phyloP scores from a whole-genome alignment of 2,797 vertebrate species.

The Pseudochirops corinnae region DNA sequence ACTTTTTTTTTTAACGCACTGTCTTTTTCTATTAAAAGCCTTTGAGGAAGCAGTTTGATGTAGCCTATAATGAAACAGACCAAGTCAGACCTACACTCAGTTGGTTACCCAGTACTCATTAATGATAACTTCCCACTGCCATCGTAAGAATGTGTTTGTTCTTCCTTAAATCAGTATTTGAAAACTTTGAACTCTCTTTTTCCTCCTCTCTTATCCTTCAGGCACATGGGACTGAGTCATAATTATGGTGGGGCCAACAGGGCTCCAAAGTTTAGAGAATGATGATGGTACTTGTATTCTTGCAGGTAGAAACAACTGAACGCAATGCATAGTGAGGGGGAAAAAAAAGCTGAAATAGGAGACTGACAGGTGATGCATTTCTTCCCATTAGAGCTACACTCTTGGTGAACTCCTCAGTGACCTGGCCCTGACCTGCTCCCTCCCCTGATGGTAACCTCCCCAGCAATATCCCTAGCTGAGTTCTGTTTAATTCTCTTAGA shows the following conservation, averaged over 20 bases:
- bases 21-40: not conserved
- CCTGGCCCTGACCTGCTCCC: not conserved
- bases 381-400: not conserved
- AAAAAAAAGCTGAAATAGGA: not conserved
- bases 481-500: not conserved
- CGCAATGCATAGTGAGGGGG: not conserved
- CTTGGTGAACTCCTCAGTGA: not conserved
- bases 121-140: not conserved
- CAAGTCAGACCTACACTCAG: not conserved
- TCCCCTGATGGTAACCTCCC: not conserved
- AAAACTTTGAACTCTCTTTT: not conserved
- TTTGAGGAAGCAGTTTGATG: not conserved
- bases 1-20: too few relatives aligned
- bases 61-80: conserved; percentile 7
- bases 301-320: not conserved
- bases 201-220: not conserved
- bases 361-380: not conserved
- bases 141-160: conserved; percentile 14
- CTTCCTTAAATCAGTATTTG: not conserved
- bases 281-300: conserved; percentile 29
- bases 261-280: conserved; percentile 1
- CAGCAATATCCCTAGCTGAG: not conserved
- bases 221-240: not conserved
- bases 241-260: not conserved
- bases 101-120: not conserved